Evolutionary conservation across 2,888 invertebrate genomes (phyloP), one percentile per base, ranked within the genome.

Genomic region (Lasioglossum morio): DNA sequence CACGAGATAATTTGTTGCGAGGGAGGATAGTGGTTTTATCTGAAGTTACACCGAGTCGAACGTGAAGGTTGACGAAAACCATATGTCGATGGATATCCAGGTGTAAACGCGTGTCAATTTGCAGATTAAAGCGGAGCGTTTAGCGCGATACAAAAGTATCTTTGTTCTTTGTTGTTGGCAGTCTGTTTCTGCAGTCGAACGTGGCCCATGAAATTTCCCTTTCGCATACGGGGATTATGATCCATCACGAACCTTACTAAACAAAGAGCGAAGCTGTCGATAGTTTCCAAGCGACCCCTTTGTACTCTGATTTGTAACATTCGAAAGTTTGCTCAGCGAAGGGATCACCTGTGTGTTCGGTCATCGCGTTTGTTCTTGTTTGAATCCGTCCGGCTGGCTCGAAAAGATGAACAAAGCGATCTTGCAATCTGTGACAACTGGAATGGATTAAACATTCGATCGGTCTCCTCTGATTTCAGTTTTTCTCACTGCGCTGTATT

Each of bases 221-320:
- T 66, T 63, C 66, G 43, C 46, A n/a, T 19, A 46, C 23, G 43
- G 57, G 43, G 63, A 76, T 76, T 76, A 43, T 76, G 63, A 60
- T 76, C 27, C 43, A 76, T 76, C 76, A 23, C 19, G 75, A 27
- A 27, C 75, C 74, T 75, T 60, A 75, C 75, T 43, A 63, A 76
- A 76, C 63, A 76, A 63, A 43, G 30, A 76, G 75, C 37, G 43
- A 30, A 63, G 30, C 76, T 76, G 43, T 76, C 76, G 63, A 76
- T 76, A 63, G 63, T 63, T 76, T 76, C 63, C 46, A 23, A 63
- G 60, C 30, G 60, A 76, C 43, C 63, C 76, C 43, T 77, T 63
- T 66, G n/a, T 46, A 34, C 77, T 66, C 63, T 66, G 66, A 66
- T 77, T 77, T 69, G 69, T 48, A 77, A 48, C 43, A 69, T 77